A percentile compares a stretch with the other conserved stretches of the same genome.
Conservation (phyloP, 2,113 vertebrate genomes). For the Garra rufa region DNA sequence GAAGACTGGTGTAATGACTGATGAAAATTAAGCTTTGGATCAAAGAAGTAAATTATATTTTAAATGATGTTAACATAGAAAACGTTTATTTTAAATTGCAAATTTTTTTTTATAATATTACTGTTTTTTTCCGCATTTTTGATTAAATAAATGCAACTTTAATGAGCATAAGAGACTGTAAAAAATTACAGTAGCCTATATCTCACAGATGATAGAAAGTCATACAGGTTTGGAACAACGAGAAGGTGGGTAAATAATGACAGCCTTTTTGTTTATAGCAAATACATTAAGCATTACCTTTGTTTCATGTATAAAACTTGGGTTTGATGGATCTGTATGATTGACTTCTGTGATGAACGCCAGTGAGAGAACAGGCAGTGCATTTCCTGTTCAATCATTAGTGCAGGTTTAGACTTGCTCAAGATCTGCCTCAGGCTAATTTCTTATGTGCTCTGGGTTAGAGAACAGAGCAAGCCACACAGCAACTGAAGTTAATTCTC, state of each 20-base stretch:
- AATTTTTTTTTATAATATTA: too few species aligned
- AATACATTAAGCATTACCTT: not conserved
- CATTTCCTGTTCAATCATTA: constrained; percentile 51
- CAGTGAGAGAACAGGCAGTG: constrained; percentile 6
- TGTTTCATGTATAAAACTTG: not conserved
- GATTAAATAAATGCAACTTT: too few species aligned
- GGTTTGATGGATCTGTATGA: constrained; percentile 39
- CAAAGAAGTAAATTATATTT: too few species aligned
- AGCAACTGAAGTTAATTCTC: constrained; percentile 50
- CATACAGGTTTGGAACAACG: too few species aligned
- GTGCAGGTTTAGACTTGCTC: constrained; percentile 37
- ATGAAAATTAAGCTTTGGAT: too few species aligned
- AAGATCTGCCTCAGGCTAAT: constrained; percentile 53
- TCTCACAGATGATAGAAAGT: not conserved
- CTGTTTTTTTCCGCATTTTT: too few species aligned
- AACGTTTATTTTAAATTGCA: too few species aligned
- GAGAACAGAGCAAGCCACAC: constrained; percentile 31
- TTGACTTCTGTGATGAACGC: constrained; percentile 49
- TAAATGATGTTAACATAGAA: too few species aligned
- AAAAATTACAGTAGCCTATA: too few species aligned
- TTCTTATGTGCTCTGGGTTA: constrained; percentile 46
- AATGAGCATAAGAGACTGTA: too few species aligned
- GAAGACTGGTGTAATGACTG: too few species aligned
- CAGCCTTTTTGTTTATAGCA: too few species aligned
- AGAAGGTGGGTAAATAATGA: not conserved